These are phyloP conservation scores for Rotaria magnacalcarata DNA, from an alignment of 2,888 invertebrate species.

Conservation along the genomic window DNA sequence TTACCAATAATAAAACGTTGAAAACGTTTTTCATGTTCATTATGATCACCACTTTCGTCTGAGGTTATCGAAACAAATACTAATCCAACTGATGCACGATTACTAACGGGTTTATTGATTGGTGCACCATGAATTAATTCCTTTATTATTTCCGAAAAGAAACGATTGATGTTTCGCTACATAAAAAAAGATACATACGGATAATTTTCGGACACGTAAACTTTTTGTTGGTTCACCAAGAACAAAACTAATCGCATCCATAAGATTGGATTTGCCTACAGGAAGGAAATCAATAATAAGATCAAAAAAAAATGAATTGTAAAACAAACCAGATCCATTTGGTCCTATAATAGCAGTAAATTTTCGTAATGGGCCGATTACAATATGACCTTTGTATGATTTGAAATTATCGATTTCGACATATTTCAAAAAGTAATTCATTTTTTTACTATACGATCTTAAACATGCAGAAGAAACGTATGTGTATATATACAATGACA, in stretches of 20 bases:
- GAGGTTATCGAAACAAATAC: constrained; percentile 3
- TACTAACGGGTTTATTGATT: constrained; percentile 82
- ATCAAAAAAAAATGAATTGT: too few species aligned
- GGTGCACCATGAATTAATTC: constrained; percentile 95
- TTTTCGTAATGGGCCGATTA: constrained; percentile 87
- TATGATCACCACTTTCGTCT: not conserved
- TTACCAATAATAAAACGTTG: constrained; percentile 49
- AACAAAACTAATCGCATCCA: constrained; percentile 99
- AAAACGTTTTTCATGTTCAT: constrained; percentile 30
- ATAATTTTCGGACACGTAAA: constrained; percentile 83
- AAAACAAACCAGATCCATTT: constrained; percentile 82
- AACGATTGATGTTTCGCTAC: not conserved
- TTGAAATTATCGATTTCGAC: constrained; percentile 99
- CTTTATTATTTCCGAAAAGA: constrained; percentile 51
- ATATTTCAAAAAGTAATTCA: constrained; percentile 68
- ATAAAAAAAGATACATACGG: constrained; percentile 62
- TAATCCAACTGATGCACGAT: constrained; percentile 80
- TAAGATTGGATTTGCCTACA: constrained; percentile 94
- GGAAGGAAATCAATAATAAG: not conserved
- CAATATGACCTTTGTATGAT: constrained; percentile 85
- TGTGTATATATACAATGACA: too few species aligned
- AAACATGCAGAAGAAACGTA: too few species aligned
- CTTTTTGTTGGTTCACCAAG: constrained; percentile 95
- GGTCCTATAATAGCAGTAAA: constrained; percentile 98
- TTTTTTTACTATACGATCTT: not conserved